Base-by-base conservation (phyloP, 2,888 invertebrate species). In the Odontothrips loti region DNA sequence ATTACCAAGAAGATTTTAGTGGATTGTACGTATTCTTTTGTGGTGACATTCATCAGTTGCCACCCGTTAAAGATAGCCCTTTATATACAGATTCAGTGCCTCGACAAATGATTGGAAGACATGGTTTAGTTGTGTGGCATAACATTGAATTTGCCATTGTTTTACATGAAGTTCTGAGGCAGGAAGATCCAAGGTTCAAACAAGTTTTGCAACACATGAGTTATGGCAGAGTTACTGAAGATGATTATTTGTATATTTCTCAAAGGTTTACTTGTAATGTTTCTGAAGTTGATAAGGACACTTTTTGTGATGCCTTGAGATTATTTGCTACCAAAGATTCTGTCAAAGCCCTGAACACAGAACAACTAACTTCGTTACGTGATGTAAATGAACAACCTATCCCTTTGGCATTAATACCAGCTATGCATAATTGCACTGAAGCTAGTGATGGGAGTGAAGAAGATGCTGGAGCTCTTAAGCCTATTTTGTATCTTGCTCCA, bases 61-160 rank as follows among this genome's bases (percentile, higher is more conserved):
- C 63, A 63, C 63, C 63, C 8, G 63, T 63, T 10, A 63, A n/a
- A n/a, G 63, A 63, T 8, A 63, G 20, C 9, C 9, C 63, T 20
- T 1, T 63, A 1, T 63, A 63, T n/a, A 2, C 10, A n/a, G 20
- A 4, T 2, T 1, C 1, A 12, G 9, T n/a, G 1, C 2, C 1
- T 12, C 17, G 2, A 20, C 9, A 4, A 2, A 1, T 1, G 1
- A 0, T n/a, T 2, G 20, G 9, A n/a, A 2, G 1, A 9, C 10
- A n/a, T n/a, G n/a, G 8, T 9, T 2, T 2, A 63, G 1, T 63
- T 1, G 63, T 8, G 8, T n/a, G 1, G 1, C 1, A n/a, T n/a
- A 15, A 6, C 15, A 20, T 63, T n/a, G 1, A 3, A 2, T 2
- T 1, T 2, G 1, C n/a, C 1, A 10, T 63, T 1, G 1, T 63